These are phyloP conservation scores for Capricornis sumatraensis DNA, from an alignment of 2,113 vertebrate species.

Conservation along the genomic window DNA sequence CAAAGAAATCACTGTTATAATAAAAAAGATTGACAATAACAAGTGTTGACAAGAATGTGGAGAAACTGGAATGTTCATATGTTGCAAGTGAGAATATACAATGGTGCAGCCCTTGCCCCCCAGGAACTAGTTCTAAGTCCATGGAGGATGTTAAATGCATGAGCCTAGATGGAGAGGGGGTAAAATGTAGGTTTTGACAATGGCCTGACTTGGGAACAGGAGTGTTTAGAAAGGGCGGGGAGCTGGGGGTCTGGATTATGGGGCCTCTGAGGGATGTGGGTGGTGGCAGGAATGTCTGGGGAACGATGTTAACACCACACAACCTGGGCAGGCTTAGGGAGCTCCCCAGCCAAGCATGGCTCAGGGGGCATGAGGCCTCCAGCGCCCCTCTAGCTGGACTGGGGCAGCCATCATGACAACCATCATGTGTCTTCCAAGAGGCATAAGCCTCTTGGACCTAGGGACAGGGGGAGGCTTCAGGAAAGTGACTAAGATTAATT, in stretches of 20 bases:
- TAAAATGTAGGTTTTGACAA: background rate
- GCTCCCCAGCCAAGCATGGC: background rate
- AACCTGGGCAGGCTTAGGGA: background rate
- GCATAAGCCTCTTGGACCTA: background rate
- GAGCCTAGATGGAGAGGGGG: background rate
- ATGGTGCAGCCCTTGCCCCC: background rate
- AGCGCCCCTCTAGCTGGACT: background rate
- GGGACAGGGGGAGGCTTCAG: background rate
- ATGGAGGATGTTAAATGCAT: background rate
- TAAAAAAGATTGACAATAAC: background rate
- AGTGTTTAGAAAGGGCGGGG: background rate
- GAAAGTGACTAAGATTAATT: background rate
- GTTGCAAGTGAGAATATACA: background rate
- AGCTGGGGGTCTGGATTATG: background rate
- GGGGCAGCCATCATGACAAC: background rate
- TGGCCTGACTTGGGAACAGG: background rate
- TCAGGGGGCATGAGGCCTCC: background rate
- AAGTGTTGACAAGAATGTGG: background rate
- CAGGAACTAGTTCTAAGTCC: background rate
- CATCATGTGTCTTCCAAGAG: background rate
- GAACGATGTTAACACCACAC: background rate
- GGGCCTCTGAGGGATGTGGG: background rate
- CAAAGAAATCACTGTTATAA: background rate
- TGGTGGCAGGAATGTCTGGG: background rate
- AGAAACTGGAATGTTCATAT: background rate